A percentile compares a stretch with the other conserved stretches of the same genome.
Conservation (phyloP, 1,140 invertebrate species). For the Hypothenemus hampei region DNA sequence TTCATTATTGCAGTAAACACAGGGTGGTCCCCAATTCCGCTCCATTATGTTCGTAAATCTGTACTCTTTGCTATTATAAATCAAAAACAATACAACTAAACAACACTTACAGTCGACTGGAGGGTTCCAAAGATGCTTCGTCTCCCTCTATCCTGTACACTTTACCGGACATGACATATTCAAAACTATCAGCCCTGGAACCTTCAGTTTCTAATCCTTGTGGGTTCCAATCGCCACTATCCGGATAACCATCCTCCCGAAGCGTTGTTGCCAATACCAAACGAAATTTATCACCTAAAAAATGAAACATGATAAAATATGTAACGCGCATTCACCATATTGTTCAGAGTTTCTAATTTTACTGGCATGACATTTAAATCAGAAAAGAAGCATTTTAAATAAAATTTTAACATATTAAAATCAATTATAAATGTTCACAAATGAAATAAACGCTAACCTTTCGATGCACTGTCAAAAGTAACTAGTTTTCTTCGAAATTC, state of each 20-base stretch:
- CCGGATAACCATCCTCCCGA: slow-evolving; percentile 93
- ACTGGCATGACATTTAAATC: too few relatives aligned
- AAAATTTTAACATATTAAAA: too few relatives aligned
- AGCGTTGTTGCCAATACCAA: slow-evolving; percentile 92
- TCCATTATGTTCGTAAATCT: slow-evolving; percentile 20
- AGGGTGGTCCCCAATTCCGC: slow-evolving; percentile 80
- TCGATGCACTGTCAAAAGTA: too few relatives aligned
- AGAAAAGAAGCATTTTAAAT: too few relatives aligned
- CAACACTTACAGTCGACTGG: slow-evolving; percentile 71
- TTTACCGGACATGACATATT: slow-evolving; percentile 99
- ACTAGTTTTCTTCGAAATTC: too few relatives aligned
- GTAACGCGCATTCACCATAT: slow-evolving; percentile 1
- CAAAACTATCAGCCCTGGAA: slow-evolving; percentile 90
- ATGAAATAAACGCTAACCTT: too few relatives aligned
- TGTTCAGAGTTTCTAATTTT: too few relatives aligned
- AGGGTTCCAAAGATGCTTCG: slow-evolving; percentile 82
- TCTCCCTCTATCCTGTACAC: slow-evolving; percentile 98
- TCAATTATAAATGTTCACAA: too few relatives aligned
- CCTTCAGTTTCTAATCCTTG: slow-evolving; percentile 71
- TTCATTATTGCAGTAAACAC: slow-evolving; percentile 77
- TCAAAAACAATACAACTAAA: not conserved
- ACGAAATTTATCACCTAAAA: slow-evolving; percentile 82
- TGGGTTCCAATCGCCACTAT: slow-evolving; percentile 91
- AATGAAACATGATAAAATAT: not conserved
- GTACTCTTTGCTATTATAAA: not conserved